Conservation (phyloP, 2,888 invertebrate genomes). For the Seira musarum region DNA sequence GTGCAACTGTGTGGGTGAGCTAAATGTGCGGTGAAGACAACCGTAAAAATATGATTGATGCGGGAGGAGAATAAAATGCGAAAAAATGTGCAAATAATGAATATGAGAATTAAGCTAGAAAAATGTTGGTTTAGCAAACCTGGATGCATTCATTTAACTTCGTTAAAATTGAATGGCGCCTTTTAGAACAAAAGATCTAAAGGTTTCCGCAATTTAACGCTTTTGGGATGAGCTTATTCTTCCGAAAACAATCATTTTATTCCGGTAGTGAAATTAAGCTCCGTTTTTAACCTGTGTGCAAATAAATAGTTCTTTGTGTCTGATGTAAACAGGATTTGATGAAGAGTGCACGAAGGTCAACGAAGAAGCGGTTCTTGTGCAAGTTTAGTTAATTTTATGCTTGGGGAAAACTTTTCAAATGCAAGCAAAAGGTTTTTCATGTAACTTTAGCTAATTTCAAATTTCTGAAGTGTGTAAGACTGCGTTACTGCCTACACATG, state of each 20-base stretch:
- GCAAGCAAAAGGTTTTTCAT: not conserved
- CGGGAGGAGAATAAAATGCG: not conserved
- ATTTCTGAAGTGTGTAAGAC: too few species aligned
- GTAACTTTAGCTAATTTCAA: not conserved
- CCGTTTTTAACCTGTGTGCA: not conserved
- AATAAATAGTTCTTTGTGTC: not conserved
- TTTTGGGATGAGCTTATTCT: not conserved
- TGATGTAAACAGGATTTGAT: constrained; percentile 4
- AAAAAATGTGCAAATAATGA: constrained; percentile 11
- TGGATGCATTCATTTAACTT: not conserved
- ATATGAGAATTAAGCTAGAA: not conserved
- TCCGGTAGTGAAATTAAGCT: constrained; percentile 13
- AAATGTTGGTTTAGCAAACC: not conserved
- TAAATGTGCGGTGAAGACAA: not conserved
- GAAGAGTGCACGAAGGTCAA: constrained; percentile 6
- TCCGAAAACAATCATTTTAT: not conserved
- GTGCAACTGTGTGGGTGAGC: constrained; percentile 2
- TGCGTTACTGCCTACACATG: too few species aligned
- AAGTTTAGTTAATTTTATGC: constrained; percentile 4
- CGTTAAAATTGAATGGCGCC: not conserved
- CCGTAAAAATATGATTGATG: constrained; percentile 14
- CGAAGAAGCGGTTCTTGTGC: not conserved
- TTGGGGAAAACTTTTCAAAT: not conserved
- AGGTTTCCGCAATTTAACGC: constrained; percentile 1
- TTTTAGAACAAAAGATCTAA: too few species aligned